phyloP scores from a whole-genome alignment of 2,113 vertebrate genomes.

The Toxotes jaculatrix region DNA sequence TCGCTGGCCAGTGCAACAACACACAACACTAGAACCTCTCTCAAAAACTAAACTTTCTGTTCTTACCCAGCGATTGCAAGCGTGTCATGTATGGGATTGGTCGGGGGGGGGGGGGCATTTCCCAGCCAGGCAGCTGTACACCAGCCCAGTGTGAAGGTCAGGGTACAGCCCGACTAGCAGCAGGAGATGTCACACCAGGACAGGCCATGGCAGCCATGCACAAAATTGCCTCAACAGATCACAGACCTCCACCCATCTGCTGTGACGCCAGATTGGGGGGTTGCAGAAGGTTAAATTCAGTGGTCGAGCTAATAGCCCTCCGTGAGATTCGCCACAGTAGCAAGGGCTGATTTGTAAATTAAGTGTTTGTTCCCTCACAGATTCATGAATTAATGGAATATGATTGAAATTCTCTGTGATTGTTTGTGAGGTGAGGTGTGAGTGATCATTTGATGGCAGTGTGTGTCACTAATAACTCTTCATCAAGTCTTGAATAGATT shows the following conservation, averaged over 20 bases:
- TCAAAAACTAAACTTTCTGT: slow-evolving; percentile 47
- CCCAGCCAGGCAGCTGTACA: slow-evolving; percentile 78
- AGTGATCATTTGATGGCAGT: neutral
- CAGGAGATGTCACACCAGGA: slow-evolving; percentile 86
- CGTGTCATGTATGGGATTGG: slow-evolving; percentile 18
- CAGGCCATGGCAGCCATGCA: slow-evolving; percentile 86
- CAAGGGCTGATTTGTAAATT: slow-evolving; percentile 77
- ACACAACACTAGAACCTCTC: slow-evolving; percentile 47
- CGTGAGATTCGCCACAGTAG: slow-evolving; percentile 67
- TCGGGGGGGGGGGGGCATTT: slow-evolving; percentile 47
- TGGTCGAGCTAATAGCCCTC: slow-evolving; percentile 82
- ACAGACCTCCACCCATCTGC: slow-evolving; percentile 86
- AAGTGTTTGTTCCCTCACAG: slow-evolving; percentile 67
- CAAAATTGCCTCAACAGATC: slow-evolving; percentile 88
- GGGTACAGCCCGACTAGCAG: slow-evolving; percentile 83
- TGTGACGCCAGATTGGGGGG: slow-evolving; percentile 72
- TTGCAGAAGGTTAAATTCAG: slow-evolving; percentile 75
- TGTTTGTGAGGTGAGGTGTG: slow-evolving; percentile 4
- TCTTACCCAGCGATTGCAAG: slow-evolving; percentile 55
- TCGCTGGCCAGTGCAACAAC: slow-evolving; percentile 42
- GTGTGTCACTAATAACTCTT: slow-evolving; percentile 6
- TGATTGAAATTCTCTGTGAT: slow-evolving; percentile 30
- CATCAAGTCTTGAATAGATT: neutral
- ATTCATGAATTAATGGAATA: slow-evolving; percentile 51
- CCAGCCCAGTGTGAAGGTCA: slow-evolving; percentile 86